A percentile compares a stretch with the other conserved stretches of the same genome.
Evolutionary conservation across 2,797 vertebrate species (phyloP).

Genomic region (Mastacembelus armatus): DNA sequence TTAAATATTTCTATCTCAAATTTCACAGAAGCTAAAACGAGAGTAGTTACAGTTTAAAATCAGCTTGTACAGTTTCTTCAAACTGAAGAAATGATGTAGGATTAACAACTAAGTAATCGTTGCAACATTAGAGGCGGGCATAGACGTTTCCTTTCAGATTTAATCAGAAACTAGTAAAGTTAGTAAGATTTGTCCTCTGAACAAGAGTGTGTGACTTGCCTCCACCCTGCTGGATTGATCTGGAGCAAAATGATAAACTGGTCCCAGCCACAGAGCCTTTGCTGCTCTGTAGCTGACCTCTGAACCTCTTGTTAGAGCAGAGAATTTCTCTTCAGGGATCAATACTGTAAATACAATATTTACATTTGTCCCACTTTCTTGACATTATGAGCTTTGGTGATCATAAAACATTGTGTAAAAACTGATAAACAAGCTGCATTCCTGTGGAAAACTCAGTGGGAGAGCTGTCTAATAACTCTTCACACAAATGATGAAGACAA

Average conservation of each 20-base stretch:
- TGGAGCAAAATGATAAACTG: constrained; percentile 10
- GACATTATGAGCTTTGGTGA: constrained; percentile 15
- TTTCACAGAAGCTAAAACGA: constrained; percentile 2
- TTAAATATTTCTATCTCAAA: constrained; percentile 25
- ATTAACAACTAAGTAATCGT: not conserved
- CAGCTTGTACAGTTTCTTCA: constrained; percentile 1
- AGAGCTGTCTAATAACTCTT: constrained; percentile 41
- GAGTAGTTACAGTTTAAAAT: constrained; percentile 38
- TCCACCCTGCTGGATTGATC: constrained; percentile 10
- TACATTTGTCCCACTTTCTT: constrained; percentile 50
- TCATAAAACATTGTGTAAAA: constrained; percentile 47
- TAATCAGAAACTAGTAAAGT: constrained; percentile 7
- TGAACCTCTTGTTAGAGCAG: not conserved
- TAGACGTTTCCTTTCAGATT: not conserved
- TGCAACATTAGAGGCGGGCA: not conserved
- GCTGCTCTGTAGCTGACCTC: not conserved
- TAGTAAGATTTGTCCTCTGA: not conserved
- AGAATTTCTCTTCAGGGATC: constrained; percentile 4
- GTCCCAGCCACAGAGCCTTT: not conserved
- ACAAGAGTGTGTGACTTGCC: not conserved
- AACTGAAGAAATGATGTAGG: not conserved
- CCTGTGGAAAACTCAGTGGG: constrained; percentile 42
- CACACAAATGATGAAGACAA: constrained; percentile 52
- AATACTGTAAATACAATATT: constrained; percentile 31
- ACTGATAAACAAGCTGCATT: constrained; percentile 55